Conservation (phyloP, 2,113 vertebrate genomes). For the Sardina pilchardus region DNA sequence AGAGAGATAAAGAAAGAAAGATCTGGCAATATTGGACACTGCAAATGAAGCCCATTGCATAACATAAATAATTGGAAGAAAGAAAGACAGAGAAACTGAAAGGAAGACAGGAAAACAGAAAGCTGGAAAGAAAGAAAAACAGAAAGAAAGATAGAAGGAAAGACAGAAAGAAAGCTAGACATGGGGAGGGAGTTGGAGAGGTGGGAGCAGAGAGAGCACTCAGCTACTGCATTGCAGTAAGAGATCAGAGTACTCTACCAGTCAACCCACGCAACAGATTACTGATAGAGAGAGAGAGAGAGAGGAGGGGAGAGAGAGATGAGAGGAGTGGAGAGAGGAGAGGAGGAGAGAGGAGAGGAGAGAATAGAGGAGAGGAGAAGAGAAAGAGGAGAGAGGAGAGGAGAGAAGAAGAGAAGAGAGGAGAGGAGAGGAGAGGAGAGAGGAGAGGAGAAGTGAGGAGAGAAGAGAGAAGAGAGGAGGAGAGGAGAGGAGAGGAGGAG, state of each 20-base stretch:
- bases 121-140: too few species aligned
- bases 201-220: slow-evolving; percentile 49
- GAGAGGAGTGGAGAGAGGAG: neutral
- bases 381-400: neutral
- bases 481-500: too few species aligned
- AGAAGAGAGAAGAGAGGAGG: too few species aligned
- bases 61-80: too few species aligned
- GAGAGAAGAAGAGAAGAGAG: neutral
- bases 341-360: neutral
- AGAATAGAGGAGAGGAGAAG: neutral
- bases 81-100: too few species aligned
- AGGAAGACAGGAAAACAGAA: too few species aligned
- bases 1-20: too few species aligned
- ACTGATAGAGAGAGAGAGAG: neutral
- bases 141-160: too few species aligned
- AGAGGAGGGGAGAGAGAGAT: neutral
- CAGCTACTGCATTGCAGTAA: neutral
- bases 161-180: neutral
- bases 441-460: neutral
- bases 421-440: neutral
- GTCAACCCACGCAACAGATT: neutral
- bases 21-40: too few species aligned
- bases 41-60: too few species aligned
- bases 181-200: slow-evolving; percentile 46
- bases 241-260: neutral